Percentiles rank a stretch among this genome's conserved stretches.
These are phyloP conservation scores for Hyles lineata DNA, from an alignment of 2,888 invertebrate species.

Conservation along the genomic window DNA sequence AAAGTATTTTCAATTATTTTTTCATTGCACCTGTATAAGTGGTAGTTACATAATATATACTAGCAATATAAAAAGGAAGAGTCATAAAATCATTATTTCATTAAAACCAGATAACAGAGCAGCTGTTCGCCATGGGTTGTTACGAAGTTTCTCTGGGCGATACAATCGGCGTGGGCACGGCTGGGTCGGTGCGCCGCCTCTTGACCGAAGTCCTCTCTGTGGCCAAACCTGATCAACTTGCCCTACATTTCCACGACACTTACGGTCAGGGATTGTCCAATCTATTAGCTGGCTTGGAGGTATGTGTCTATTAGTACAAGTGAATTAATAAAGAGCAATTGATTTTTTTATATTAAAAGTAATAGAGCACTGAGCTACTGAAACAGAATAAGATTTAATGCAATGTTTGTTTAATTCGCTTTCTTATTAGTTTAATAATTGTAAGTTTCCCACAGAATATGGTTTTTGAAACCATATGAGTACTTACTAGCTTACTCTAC, in stretches of 20 bases:
- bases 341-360: no score
- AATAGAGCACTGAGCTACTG: no score
- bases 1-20: no score
- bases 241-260: constrained; percentile 99
- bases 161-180: constrained; percentile 98
- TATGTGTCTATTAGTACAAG: constrained; percentile 53
- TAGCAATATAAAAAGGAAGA: no score
- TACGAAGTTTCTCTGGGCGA: constrained; percentile 98
- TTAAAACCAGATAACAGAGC: constrained; percentile 81
- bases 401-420: no score
- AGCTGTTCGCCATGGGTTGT: constrained; percentile 93
- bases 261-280: constrained; percentile 98
- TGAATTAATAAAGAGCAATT: neutral
- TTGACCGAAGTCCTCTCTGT: constrained; percentile 89
- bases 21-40: no score
- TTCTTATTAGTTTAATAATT: no score
- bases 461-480: no score
- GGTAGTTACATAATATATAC: no score
- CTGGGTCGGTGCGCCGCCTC: constrained; percentile 90
- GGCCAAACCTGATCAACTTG: constrained; percentile 88
- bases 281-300: constrained; percentile 94
- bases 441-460: no score
- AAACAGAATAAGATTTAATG: no score
- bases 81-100: neutral
- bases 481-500: no score